phyloP scores from a whole-genome alignment of 1,140 invertebrate genomes.

The Drosophila auraria region DNA sequence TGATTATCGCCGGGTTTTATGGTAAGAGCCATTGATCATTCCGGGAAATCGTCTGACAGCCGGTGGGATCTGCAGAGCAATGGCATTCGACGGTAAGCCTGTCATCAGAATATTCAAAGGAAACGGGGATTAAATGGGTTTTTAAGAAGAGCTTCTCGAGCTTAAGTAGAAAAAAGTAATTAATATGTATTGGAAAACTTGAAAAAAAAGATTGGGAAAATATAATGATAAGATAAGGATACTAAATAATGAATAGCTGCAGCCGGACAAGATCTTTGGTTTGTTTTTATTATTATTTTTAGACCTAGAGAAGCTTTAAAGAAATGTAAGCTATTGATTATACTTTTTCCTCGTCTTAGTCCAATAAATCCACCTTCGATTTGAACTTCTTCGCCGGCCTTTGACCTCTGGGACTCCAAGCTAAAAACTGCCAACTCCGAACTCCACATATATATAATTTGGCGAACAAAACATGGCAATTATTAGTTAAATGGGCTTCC shows the following conservation, averaged over 20 bases:
- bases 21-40: slow-evolving; percentile 41
- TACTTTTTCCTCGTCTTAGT: background rate
- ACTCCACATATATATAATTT: background rate
- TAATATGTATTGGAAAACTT: no score
- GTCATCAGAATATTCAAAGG: slow-evolving; percentile 7
- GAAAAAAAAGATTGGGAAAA: no score
- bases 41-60: slow-evolving; percentile 21
- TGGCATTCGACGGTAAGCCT: slow-evolving; percentile 1
- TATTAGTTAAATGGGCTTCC: slow-evolving; percentile 64
- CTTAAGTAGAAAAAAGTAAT: no score
- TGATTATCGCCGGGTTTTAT: slow-evolving; percentile 46
- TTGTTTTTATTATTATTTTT: no score
- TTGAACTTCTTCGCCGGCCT: background rate
- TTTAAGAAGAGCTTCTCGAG: background rate
- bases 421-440: background rate
- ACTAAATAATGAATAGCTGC: no score
- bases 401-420: slow-evolving; percentile 4
- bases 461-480: slow-evolving; percentile 45
- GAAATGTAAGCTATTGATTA: no score
- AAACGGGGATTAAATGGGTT: no score
- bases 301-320: no score
- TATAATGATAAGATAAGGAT: no score
- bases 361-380: no score
- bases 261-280: no score
- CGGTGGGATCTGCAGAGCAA: slow-evolving; percentile 15